Base-by-base conservation (phyloP, 2,888 invertebrate genomes). In the Cotesia congregata region DNA sequence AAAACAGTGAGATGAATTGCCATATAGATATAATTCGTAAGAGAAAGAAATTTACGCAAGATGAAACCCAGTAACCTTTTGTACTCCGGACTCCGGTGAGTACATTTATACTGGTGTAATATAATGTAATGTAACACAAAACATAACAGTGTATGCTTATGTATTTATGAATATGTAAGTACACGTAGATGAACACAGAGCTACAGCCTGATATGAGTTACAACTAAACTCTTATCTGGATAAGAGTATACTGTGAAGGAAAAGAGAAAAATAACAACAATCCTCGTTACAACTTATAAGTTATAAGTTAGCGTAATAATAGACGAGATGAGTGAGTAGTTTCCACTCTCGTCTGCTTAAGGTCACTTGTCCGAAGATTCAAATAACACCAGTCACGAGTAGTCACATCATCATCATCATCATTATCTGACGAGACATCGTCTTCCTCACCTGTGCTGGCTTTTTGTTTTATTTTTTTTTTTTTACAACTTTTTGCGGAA, bases 1-100 rank as follows among this genome's bases (percentile, higher is more conserved):
- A 50, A 50, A 50, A 41, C 7, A 50, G 12, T 50, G 50, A 50
- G 30, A 17, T 64, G 20, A 64, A 12, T 30, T 17, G 4, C 9
- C 50, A 15, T 68, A 68, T 41, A 17, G 5, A 17, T 41, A 7
- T 41, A 68, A 40, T 20, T 50, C 17, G 9, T 65, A 73, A 68
- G 64, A 64, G 73, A 73, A 73, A 75, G 67, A 70, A 76, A 76
- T 78, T 87, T 85, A 83, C 83, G 82, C 84, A 87, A 87, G 80
- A 77, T 74, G 81, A 85, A 86, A 84, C 87, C 87, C 82, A 86
- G 85, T 87, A 85, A 87, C 87, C 87, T 87, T 87, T 86, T 80
- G 81, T 80, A 74, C 70, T 65, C 77, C 30, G 30, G 30, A 30
- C 30, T 30, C 30, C 30, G 30, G 30, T 30, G 30, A 30, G 30